Conservation (phyloP, 1,140 invertebrate species). For the Rhysida immarginata region DNA sequence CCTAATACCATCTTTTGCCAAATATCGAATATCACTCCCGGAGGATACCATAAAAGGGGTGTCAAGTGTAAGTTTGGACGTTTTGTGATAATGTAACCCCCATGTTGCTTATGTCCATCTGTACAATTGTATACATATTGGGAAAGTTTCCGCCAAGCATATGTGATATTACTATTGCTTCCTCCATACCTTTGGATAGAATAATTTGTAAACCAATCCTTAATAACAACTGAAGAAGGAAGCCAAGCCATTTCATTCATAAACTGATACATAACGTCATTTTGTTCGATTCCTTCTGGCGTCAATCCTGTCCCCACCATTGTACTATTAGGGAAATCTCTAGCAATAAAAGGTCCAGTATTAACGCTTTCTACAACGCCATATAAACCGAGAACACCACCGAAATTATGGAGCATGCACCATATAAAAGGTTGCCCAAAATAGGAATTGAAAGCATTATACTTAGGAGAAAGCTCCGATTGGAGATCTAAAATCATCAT, state of each 20-base stretch:
- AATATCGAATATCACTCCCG: conserved; percentile 26
- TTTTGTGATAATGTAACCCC: conserved; percentile 53
- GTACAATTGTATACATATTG: conserved; percentile 50
- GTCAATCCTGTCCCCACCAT: conserved; percentile 73
- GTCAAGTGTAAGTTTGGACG: conserved; percentile 33
- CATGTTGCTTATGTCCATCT: conserved; percentile 42
- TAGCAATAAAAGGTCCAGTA: conserved; percentile 46
- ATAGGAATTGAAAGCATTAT: conserved; percentile 54
- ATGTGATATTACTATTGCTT: conserved; percentile 35
- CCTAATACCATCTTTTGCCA: background rate
- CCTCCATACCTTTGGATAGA: conserved; percentile 45
- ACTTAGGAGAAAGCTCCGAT: conserved; percentile 25
- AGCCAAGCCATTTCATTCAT: conserved; percentile 69
- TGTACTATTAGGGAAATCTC: conserved; percentile 45
- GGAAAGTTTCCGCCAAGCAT: conserved; percentile 46
- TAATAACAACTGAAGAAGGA: conserved; percentile 41
- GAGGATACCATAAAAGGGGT: conserved; percentile 30
- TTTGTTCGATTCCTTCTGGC: conserved; percentile 85
- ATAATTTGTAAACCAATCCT: conserved; percentile 41
- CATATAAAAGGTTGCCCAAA: conserved; percentile 88
- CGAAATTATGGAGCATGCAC: conserved; percentile 94
- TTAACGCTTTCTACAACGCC: conserved; percentile 60
- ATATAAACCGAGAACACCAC: conserved; percentile 75
- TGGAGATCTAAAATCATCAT: conserved; percentile 9
- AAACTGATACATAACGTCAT: conserved; percentile 80